Evolutionary conservation across 2,113 vertebrate genomes (phyloP).

Genomic region (Aramus guarauna): DNA sequence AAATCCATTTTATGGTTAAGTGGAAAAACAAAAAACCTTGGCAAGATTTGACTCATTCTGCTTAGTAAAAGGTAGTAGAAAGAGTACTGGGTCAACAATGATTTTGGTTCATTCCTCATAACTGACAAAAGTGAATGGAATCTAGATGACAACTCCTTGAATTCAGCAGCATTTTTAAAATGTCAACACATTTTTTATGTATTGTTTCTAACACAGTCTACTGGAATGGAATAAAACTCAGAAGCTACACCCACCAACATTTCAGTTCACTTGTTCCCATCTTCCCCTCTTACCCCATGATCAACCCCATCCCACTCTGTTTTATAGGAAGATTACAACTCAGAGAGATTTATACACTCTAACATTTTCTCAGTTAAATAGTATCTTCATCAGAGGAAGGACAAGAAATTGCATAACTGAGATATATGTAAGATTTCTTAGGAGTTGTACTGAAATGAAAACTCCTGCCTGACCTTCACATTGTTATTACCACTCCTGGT

Average conservation of each 20-base stretch:
- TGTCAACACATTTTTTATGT: not conserved
- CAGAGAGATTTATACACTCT: not conserved
- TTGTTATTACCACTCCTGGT: not conserved
- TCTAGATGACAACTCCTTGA: not conserved
- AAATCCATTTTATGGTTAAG: not conserved
- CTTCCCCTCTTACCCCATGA: accelerated
- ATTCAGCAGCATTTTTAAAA: not conserved
- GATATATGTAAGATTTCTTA: not conserved
- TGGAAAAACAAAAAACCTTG: not conserved
- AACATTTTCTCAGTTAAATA: not conserved
- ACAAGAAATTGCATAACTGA: not conserved
- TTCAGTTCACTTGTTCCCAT: not conserved
- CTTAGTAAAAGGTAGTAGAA: not conserved
- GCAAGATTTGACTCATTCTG: not conserved
- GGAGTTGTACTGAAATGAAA: not conserved
- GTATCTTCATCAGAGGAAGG: not conserved
- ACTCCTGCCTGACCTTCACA: not conserved
- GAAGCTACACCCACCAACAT: not conserved
- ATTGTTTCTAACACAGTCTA: not conserved
- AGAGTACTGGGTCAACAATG: not conserved
- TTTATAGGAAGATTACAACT: not conserved
- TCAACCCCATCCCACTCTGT: not conserved
- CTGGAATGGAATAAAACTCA: not conserved
- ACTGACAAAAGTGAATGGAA: not conserved
- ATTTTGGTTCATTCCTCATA: not conserved